A percentile compares a stretch with the other conserved stretches of the same genome.
Conservation (phyloP, 2,888 invertebrate genomes). For the Hirtodrosophila cameraria region DNA sequence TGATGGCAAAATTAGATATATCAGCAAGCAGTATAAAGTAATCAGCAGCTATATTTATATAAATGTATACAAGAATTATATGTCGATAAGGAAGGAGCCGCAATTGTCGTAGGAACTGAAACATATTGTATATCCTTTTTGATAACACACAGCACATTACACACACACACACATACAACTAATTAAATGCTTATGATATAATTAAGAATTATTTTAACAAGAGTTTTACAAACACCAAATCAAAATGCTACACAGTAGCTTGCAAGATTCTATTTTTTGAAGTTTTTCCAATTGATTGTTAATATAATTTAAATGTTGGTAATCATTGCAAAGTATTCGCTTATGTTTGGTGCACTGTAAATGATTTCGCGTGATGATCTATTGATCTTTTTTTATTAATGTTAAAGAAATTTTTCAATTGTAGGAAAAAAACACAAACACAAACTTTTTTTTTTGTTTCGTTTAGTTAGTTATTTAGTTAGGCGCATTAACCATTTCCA, state of each 20-base stretch:
- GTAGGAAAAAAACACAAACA: constrained; percentile 6
- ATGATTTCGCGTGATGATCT: constrained; percentile 27
- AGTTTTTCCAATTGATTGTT: constrained; percentile 27
- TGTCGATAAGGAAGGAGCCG: constrained; percentile 40
- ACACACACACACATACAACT: constrained; percentile 13
- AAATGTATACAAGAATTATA: constrained; percentile 36
- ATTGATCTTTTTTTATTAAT: constrained; percentile 36
- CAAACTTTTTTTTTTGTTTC: constrained; percentile 17
- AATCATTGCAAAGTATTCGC: constrained; percentile 27
- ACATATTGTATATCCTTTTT: constrained; percentile 51
- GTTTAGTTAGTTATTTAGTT: constrained; percentile 52
- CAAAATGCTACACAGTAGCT: constrained; percentile 20
- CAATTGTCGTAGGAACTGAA: constrained; percentile 63
- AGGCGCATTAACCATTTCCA: constrained; percentile 69
- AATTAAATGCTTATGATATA: constrained; percentile 21
- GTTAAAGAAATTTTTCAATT: constrained; percentile 17
- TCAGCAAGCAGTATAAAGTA: constrained; percentile 23
- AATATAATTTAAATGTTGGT: constrained; percentile 29
- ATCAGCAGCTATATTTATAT: constrained; percentile 37
- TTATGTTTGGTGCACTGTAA: constrained; percentile 30
- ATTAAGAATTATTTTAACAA: constrained; percentile 39
- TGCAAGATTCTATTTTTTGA: background rate
- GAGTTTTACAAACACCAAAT: constrained; percentile 12
- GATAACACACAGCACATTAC: constrained; percentile 3
- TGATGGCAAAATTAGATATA: constrained; percentile 22